phyloP scores from a whole-genome alignment of 2,797 vertebrate species.

The Peromyscus attwateri region DNA sequence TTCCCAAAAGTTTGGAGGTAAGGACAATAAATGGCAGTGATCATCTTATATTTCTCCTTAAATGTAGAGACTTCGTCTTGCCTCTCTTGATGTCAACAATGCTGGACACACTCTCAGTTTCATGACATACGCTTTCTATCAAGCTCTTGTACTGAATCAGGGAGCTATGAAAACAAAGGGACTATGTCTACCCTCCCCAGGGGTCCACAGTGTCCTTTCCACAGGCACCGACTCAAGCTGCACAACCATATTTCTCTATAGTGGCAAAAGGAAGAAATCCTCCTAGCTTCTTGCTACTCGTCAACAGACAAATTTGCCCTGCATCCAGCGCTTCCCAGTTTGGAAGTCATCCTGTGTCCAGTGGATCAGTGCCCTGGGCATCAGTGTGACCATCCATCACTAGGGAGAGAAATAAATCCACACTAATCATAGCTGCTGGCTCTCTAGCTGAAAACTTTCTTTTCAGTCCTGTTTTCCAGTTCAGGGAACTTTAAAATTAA shows the following conservation, averaged over 20 bases:
- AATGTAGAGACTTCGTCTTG: not conserved
- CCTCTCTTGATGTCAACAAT: not conserved
- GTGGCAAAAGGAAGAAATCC: not conserved
- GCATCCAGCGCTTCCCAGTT: not conserved
- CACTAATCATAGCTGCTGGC: not conserved
- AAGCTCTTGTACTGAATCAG: not conserved
- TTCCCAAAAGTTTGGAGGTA: not conserved
- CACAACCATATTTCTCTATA: not conserved
- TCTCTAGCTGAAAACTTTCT: not conserved
- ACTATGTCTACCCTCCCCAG: accelerated
- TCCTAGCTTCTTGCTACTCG: not conserved
- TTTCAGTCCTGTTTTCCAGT: conserved; percentile 58
- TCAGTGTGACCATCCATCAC: not conserved
- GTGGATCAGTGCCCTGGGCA: not conserved
- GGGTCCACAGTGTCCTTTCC: not conserved
- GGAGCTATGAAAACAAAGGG: not conserved
- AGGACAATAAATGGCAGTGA: not conserved
- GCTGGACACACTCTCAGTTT: no score
- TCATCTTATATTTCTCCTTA: not conserved
- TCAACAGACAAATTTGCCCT: not conserved
- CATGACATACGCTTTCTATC: not conserved
- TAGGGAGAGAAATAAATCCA: not conserved
- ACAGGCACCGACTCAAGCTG: not conserved
- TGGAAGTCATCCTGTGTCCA: not conserved
- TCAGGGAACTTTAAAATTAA: conserved; percentile 52